Base-by-base conservation (phyloP, 1,140 invertebrate species). In the Macrobrachium rosenbergii region DNA sequence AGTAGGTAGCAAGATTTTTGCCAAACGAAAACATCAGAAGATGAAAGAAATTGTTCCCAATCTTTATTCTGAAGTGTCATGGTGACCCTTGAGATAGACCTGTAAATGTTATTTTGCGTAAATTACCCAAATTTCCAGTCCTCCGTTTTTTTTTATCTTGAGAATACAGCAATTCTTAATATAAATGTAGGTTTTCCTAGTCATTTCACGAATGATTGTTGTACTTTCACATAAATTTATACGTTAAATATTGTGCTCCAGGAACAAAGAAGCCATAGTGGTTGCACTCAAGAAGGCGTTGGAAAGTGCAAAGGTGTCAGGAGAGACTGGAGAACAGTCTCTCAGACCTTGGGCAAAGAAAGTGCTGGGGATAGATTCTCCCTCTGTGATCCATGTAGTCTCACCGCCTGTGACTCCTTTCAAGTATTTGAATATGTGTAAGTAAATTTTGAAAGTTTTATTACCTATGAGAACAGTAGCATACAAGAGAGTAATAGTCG, bases 341-440 rank as follows among this genome's bases (percentile, higher is more conserved):
- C 43, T 82, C 7, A 77, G 58, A 14, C 79, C 83, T 37, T 89
- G 88, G 88, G 83, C 79, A 64, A 69, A 52, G 90, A 92, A 88
- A 91, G 92, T 95, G 8, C 91, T 95, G 90, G 91, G 93, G 19
- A 90, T 95, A 77, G 91, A 92, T 77, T 91, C 93, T 0, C 94
- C 94, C 28, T 93, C 93, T 5, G 88, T 93, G 12, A 92, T 93
- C 0, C 93, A 95, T 0, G 93, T 94, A 17, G 93, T 95, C 85
- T 94, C 93, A 87, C 93, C 94, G n/a, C 92, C 93, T 0, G 93
- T 95, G 12, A 92, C 93, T 62, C 95, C 95, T 0, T 92, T 92
- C 14, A 92, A 94, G 59, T 95, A 96, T 83, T 91, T 96, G 79
- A 93, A 93, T 83, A 94, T 94, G 88, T 90, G 91, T 92, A 81